These are phyloP conservation scores for Helogale parvula DNA, from an alignment of 2,113 vertebrate genomes.

Conservation along the genomic window DNA sequence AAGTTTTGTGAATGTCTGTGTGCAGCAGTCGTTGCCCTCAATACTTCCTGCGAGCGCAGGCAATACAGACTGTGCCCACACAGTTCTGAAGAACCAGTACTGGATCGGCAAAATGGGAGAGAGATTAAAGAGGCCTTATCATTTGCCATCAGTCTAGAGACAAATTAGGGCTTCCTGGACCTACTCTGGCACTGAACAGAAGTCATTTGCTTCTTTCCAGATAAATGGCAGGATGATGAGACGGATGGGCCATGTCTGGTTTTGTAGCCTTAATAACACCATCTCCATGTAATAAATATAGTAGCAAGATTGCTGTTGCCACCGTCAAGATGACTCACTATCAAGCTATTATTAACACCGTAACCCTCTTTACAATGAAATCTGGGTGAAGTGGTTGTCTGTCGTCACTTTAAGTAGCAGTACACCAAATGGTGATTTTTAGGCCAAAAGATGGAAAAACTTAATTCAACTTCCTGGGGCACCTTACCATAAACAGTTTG, in stretches of 20 bases:
- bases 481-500: background rate
- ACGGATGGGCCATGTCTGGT: background rate
- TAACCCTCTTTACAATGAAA: background rate
- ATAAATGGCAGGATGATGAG: background rate
- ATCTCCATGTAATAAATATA: slow-evolving; percentile 26
- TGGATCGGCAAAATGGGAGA: background rate
- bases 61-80: background rate
- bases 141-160: background rate
- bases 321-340: background rate
- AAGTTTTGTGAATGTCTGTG: background rate
- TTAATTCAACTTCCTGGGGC: slow-evolving; percentile 7
- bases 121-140: background rate
- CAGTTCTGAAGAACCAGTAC: background rate
- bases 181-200: background rate
- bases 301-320: background rate
- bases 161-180: background rate
- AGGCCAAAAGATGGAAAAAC: slow-evolving; percentile 4
- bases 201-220: background rate
- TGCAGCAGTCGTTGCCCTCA: background rate
- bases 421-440: background rate
- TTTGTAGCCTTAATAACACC: slow-evolving; percentile 10
- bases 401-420: background rate
- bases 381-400: background rate
- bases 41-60: background rate
- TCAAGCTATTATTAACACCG: background rate